Evolutionary conservation across 2,888 invertebrate genomes (phyloP).

Genomic region (Ochropleura plecta): DNA sequence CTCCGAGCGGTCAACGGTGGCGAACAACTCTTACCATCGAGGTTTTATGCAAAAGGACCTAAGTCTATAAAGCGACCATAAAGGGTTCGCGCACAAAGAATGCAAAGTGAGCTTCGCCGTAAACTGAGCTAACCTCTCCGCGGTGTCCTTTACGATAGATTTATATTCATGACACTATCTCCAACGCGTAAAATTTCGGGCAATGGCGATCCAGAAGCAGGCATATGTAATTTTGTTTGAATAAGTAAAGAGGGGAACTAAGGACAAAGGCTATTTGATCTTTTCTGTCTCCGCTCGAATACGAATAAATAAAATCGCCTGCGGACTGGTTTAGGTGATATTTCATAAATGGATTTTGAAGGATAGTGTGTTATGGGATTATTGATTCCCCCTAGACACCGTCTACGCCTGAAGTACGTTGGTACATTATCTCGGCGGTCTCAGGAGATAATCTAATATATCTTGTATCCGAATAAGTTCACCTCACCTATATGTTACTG

Average conservation of each 20-base stretch:
- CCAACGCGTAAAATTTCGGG: constrained; percentile 90
- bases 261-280: constrained; percentile 90
- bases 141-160: constrained; percentile 90
- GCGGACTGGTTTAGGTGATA: constrained; percentile 85
- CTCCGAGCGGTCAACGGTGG: constrained; percentile 59
- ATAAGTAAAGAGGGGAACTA: constrained; percentile 87
- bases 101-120: constrained; percentile 89
- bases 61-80: constrained; percentile 89
- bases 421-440: constrained; percentile 74
- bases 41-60: constrained; percentile 88
- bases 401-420: constrained; percentile 72
- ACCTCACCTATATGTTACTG: constrained; percentile 59
- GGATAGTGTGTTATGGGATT: constrained; percentile 82
- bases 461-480: constrained; percentile 65
- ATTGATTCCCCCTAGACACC: constrained; percentile 80
- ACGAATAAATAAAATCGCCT: constrained; percentile 86
- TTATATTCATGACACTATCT: constrained; percentile 91
- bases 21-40: constrained; percentile 72
- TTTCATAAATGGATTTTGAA: constrained; percentile 87
- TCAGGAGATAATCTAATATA: constrained; percentile 75
- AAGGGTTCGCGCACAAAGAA: constrained; percentile 88
- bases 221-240: constrained; percentile 91
- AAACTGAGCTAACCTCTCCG: constrained; percentile 85
- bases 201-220: constrained; percentile 89
- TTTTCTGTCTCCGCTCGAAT: constrained; percentile 79